A percentile compares a stretch with the other conserved stretches of the same genome.
phyloP scores from a whole-genome alignment of 2,888 invertebrate genomes.

The Dorcus hopei region DNA sequence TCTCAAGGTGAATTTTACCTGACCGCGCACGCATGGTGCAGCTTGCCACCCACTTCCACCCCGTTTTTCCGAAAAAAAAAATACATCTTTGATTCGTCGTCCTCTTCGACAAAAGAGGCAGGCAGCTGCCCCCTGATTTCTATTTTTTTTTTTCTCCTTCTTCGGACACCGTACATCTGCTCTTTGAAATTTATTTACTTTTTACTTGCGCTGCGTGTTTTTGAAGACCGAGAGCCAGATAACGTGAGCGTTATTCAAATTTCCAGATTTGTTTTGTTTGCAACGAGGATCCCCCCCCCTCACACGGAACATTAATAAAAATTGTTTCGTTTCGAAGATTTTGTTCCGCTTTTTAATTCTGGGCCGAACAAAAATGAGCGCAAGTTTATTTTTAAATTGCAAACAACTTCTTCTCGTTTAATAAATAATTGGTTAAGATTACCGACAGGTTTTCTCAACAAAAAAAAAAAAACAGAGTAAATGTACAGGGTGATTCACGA shows the following conservation, averaged over 20 bases:
- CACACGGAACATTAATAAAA: no score
- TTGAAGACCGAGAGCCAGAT: background rate
- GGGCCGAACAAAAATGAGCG: no score
- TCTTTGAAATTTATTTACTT: background rate
- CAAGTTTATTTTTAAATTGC: no score
- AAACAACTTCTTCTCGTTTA: no score
- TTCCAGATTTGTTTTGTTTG: background rate
- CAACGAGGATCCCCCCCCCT: no score
- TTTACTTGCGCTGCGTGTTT: background rate
- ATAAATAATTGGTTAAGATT: no score
- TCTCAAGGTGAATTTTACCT: slow-evolving; percentile 32
- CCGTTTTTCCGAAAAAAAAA: slow-evolving; percentile 11
- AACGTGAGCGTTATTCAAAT: background rate
- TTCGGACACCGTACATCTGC: slow-evolving; percentile 22
- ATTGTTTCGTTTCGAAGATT: no score
- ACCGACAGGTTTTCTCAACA: no score
- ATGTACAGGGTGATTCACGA: no score
- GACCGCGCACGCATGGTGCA: slow-evolving; percentile 32
- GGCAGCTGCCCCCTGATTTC: slow-evolving; percentile 25
- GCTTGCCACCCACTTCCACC: slow-evolving; percentile 39
- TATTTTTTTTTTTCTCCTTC: slow-evolving; percentile 13
- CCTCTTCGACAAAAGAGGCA: slow-evolving; percentile 13
- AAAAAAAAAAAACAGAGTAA: no score
- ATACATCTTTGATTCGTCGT: slow-evolving; percentile 18
- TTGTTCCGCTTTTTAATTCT: no score